Evolutionary conservation across 2,797 vertebrate species (phyloP).

Genomic region (Rhinella marina): DNA sequence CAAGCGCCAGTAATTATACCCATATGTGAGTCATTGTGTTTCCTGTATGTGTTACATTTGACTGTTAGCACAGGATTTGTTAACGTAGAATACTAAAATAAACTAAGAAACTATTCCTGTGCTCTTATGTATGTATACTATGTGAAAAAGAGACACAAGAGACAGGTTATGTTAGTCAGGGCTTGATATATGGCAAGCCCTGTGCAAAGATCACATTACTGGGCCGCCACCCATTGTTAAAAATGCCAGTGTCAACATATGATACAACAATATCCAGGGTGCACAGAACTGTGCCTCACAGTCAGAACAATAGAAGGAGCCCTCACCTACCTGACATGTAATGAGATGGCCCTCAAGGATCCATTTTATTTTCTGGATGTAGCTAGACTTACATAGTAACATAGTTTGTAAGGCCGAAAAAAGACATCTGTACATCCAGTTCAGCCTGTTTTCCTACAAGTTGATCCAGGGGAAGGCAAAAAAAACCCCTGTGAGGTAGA

Average conservation of each 20-base stretch:
- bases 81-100: not conserved
- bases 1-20: constrained; percentile 45
- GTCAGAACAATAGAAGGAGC: not conserved
- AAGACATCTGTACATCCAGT: too few species aligned
- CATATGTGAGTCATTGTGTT: constrained; percentile 43
- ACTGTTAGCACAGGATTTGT: constrained; percentile 27
- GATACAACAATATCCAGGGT: not conserved
- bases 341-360: not conserved
- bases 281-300: not conserved
- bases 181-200: not conserved
- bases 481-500: too few species aligned
- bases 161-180: not conserved
- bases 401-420: too few species aligned
- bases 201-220: constrained; percentile 8
- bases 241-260: not conserved
- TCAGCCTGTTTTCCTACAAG: too few species aligned
- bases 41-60: constrained; percentile 37
- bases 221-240: not conserved
- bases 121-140: not conserved
- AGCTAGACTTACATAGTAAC: not conserved
- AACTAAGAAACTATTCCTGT: not conserved
- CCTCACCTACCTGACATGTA: not conserved
- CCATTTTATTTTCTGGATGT: not conserved
- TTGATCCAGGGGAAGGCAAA: too few species aligned
- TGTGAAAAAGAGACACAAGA: not conserved